Evolutionary conservation across 2,797 vertebrate genomes (phyloP).

Genomic region (Anomalospiza imberbis): DNA sequence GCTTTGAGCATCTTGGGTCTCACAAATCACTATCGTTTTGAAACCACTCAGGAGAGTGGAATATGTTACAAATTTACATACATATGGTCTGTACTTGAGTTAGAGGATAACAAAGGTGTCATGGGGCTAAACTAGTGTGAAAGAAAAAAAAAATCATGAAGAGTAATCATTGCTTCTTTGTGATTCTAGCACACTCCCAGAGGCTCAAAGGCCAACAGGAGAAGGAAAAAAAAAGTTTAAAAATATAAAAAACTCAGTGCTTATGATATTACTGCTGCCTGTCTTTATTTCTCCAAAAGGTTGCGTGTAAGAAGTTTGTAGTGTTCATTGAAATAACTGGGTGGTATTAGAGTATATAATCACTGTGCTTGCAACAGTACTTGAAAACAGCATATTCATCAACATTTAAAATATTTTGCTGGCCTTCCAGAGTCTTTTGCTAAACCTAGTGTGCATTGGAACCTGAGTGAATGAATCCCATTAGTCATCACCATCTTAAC

Average conservation of each 20-base stretch:
- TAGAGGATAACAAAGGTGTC: constrained; percentile 37
- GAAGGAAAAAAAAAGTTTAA: constrained; percentile 15
- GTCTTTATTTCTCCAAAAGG: background rate
- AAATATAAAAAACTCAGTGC: constrained; percentile 53
- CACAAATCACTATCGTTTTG: background rate
- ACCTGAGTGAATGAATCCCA: constrained; percentile 68
- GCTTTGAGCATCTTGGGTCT: background rate
- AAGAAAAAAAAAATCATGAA: background rate
- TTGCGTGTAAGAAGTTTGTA: background rate
- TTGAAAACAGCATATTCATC: constrained; percentile 64
- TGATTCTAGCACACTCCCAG: background rate
- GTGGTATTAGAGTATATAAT: background rate
- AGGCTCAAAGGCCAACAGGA: background rate
- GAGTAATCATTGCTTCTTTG: background rate
- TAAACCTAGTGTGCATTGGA: constrained; percentile 75
- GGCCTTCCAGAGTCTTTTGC: constrained; percentile 54
- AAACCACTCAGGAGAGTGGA: constrained; percentile 24
- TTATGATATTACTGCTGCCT: constrained; percentile 24
- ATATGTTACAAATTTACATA: background rate
- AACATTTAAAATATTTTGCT: constrained; percentile 41
- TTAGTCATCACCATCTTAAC: constrained; percentile 65
- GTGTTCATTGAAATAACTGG: constrained; percentile 8
- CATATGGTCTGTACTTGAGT: background rate
- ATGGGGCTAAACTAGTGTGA: background rate
- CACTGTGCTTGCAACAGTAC: constrained; percentile 25